Evolutionary conservation across 2,113 vertebrate species (phyloP).

Genomic region (Cottus gobio): DNA sequence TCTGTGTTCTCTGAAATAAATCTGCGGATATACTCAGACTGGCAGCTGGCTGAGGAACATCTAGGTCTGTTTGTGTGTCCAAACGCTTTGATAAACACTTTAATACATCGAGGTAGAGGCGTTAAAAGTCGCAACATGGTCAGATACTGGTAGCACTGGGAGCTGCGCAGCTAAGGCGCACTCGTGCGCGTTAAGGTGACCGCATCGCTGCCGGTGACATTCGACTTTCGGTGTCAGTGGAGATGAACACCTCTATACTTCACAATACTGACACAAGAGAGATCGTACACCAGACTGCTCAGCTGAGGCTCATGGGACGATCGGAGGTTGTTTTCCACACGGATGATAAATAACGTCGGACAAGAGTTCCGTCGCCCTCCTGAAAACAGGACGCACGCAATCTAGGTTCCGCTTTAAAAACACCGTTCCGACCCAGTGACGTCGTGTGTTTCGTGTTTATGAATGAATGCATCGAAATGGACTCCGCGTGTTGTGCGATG

Average conservation of each 20-base stretch:
- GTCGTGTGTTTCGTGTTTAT: neutral
- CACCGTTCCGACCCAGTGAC: conserved; percentile 17
- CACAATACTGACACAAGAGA: neutral
- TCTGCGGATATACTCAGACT: conserved; percentile 59
- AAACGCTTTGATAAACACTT: neutral
- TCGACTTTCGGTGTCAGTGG: no score
- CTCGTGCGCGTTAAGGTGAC: no score
- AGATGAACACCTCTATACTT: neutral
- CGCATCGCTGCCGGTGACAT: neutral
- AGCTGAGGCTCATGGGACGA: neutral
- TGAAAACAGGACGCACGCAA: neutral
- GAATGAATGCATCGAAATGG: neutral
- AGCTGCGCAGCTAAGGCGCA: neutral
- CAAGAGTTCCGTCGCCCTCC: neutral
- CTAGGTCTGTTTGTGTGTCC: neutral
- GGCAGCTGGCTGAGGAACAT: neutral
- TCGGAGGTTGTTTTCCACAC: conserved; percentile 23
- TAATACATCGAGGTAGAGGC: fast-evolving
- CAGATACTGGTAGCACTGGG: neutral
- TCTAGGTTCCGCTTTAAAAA: conserved; percentile 21
- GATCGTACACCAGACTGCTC: neutral
- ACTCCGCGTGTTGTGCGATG: neutral
- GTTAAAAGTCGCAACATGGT: conserved; percentile 22
- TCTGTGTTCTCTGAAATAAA: conserved; percentile 91
- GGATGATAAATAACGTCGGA: conserved; percentile 37